Base-by-base conservation (phyloP, 2,888 invertebrate genomes). In the Nebria salina region DNA sequence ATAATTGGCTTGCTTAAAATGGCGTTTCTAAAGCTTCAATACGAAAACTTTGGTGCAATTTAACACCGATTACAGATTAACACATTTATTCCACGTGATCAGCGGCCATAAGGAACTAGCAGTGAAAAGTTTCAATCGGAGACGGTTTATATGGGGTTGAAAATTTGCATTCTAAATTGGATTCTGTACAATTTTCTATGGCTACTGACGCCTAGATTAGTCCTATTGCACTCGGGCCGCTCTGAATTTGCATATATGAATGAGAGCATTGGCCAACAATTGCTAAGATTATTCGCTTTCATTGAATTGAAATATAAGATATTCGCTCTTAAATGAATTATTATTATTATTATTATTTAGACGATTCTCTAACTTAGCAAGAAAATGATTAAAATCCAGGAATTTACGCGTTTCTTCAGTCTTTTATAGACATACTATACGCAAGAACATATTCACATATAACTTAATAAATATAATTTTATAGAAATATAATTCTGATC, bases 111-210 rank as follows among this genome's bases (percentile, higher is more conserved):
- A 70, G 54, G 54, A 54, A 54, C 11, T 4, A 54, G 3, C 13
- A 54, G 54, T 54, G 54, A 54, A 54, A 54, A 54, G 54, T 54
- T 54, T 54, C 54, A 8, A 54, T 54, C 54, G 13, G 84, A 84
- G 84, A 84, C 84, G 83, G 83, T 84, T 84, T 84, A 84, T 83
- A 83, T 42, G 25, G 83, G 84, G 72, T 82, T 83, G 54, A 5
- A 54, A 54, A 87, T 88, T 87, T 87, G 87, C 87, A 87, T 87
- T 86, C 86, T 86, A 87, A 86, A 87, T 88, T 87, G 86, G 87
- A 87, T 86, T 85, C 84, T 83, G 84, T 86, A 86, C 87, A 87
- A 87, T 87, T 88, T 87, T 87, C 86, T 85, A 85, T 86, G 85
- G 85, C 86, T 87, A 86, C 86, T 86, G 87, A 85, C 86, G 86